Evolutionary conservation across 2,888 invertebrate species (phyloP).

Genomic region (Autographa gamma): DNA sequence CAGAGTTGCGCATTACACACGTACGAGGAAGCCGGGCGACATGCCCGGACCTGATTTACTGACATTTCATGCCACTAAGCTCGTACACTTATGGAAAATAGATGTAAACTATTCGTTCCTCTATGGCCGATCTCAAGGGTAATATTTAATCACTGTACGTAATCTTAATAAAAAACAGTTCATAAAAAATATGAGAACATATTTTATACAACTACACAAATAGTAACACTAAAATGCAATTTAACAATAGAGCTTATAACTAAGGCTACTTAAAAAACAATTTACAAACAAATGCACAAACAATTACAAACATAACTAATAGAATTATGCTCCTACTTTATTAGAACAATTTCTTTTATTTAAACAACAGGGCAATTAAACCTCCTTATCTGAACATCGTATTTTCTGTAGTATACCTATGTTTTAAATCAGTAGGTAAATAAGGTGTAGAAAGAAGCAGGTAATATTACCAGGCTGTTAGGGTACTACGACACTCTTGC

Average conservation of each 20-base stretch:
- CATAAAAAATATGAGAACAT: neutral
- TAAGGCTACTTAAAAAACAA: slow-evolving; percentile 23
- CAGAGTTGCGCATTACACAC: slow-evolving; percentile 85
- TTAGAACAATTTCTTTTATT: slow-evolving; percentile 33
- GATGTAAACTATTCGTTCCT: slow-evolving; percentile 59
- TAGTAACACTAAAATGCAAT: neutral
- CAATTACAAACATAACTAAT: slow-evolving; percentile 20
- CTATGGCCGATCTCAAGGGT: slow-evolving; percentile 26
- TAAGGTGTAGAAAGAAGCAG: slow-evolving; percentile 67
- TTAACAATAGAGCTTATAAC: neutral
- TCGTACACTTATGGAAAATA: slow-evolving; percentile 63
- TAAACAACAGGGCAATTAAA: slow-evolving; percentile 40
- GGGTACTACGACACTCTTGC: slow-evolving; percentile 70
- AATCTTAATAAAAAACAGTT: slow-evolving; percentile 19
- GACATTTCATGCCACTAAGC: slow-evolving; percentile 69
- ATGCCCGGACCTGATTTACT: slow-evolving; percentile 83
- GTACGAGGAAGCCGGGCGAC: slow-evolving; percentile 86
- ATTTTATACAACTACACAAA: neutral
- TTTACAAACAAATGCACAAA: slow-evolving; percentile 15
- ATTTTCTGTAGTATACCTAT: slow-evolving; percentile 10
- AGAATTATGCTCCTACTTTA: slow-evolving; percentile 14
- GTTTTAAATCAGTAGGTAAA: slow-evolving; percentile 60
- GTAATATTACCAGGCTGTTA: slow-evolving; percentile 72
- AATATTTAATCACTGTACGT: slow-evolving; percentile 18
- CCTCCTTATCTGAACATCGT: slow-evolving; percentile 57